A percentile compares a stretch with the other conserved stretches of the same genome.
phyloP scores from a whole-genome alignment of 1,140 invertebrate species.

The Leptinotarsa texana region DNA sequence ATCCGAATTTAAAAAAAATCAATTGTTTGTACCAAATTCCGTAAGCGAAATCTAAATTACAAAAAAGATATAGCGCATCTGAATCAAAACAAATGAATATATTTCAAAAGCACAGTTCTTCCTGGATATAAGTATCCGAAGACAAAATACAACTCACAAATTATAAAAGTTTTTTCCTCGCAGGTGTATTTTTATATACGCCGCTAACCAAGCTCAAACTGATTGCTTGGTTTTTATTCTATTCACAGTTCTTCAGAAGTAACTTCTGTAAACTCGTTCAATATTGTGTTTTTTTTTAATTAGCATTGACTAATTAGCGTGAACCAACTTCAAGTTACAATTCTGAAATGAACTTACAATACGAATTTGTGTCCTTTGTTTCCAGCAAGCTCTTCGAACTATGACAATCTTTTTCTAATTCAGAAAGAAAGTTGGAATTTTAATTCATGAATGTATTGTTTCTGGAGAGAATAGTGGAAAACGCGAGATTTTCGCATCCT shows the following conservation, averaged over 20 bases:
- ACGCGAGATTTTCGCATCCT: constrained; percentile 18
- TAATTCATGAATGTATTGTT: constrained; percentile 27
- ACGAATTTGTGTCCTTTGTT: constrained; percentile 39
- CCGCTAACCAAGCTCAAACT: constrained; percentile 19
- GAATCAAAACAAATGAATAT: too few species aligned
- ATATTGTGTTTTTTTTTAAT: constrained; percentile 44
- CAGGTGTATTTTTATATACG: constrained; percentile 8
- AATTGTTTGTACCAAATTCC: too few species aligned
- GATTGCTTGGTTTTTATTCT: constrained; percentile 24
- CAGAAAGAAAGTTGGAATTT: constrained; percentile 35
- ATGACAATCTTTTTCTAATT: constrained; percentile 36
- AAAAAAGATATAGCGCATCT: too few species aligned
- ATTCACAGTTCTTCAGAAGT: constrained; percentile 23
- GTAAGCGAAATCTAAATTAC: too few species aligned
- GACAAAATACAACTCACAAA: background rate
- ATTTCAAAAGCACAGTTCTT: too few species aligned
- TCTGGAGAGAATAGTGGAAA: constrained; percentile 15
- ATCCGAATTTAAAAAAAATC: too few species aligned
- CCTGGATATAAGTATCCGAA: too few species aligned
- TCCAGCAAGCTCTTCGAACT: constrained; percentile 32
- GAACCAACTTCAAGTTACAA: constrained; percentile 44
- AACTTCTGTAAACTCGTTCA: constrained; percentile 39
- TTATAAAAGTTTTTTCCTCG: constrained; percentile 4
- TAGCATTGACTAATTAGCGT: constrained; percentile 48
- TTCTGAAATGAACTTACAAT: constrained; percentile 44